A percentile compares a stretch with the other conserved stretches of the same genome.
Conservation (phyloP, 2,888 invertebrate species). For the Apamea epomidion region DNA sequence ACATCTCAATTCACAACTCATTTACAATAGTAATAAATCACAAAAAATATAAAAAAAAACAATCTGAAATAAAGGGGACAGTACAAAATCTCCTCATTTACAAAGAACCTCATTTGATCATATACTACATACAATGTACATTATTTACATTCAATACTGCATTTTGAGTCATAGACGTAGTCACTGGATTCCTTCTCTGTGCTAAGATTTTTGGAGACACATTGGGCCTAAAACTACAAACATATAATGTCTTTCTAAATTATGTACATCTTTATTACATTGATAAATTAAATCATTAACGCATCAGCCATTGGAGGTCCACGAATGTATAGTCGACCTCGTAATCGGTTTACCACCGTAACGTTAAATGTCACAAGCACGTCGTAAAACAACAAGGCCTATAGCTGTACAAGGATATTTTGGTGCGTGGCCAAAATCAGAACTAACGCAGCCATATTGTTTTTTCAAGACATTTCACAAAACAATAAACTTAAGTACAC, state of each 20-base stretch:
- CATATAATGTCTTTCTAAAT: slow-evolving; percentile 30
- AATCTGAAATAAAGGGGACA: slow-evolving; percentile 76
- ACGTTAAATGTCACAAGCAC: background rate
- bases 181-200: slow-evolving; percentile 24
- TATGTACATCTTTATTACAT: slow-evolving; percentile 52
- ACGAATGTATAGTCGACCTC: background rate
- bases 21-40: slow-evolving; percentile 77
- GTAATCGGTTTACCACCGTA: background rate
- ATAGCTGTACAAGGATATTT: background rate
- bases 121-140: slow-evolving; percentile 67
- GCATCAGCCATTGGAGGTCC: slow-evolving; percentile 23
- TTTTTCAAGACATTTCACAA: background rate
- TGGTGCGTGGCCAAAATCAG: background rate
- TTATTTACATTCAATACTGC: slow-evolving; percentile 72
- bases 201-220: slow-evolving; percentile 34
- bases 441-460: background rate
- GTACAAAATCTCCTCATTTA: slow-evolving; percentile 73
- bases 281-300: slow-evolving; percentile 33
- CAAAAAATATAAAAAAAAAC: slow-evolving; percentile 71
- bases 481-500: background rate
- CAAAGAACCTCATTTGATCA: slow-evolving; percentile 69
- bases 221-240: slow-evolving; percentile 43
- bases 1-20: slow-evolving; percentile 81
- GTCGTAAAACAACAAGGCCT: background rate
- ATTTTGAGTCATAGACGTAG: slow-evolving; percentile 59